These are phyloP conservation scores for Rousettus madagascariensis DNA, from an alignment of 2,797 vertebrate species.

Conservation along the genomic window DNA sequence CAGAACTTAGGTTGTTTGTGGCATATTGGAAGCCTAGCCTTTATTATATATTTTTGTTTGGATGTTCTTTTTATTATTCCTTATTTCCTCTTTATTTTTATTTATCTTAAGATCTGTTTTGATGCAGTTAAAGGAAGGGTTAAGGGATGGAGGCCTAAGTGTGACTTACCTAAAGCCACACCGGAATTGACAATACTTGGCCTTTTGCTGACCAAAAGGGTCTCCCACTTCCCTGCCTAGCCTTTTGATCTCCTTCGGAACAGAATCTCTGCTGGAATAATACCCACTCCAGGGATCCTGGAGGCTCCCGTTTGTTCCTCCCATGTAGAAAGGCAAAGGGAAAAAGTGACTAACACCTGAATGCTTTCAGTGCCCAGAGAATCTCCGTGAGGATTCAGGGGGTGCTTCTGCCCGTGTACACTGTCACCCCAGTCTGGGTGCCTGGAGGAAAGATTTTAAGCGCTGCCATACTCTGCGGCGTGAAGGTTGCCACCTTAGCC, in stretches of 20 bases:
- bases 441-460: neutral
- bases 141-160: neutral
- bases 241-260: neutral
- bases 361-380: neutral
- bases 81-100: neutral
- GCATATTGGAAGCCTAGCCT: neutral
- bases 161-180: neutral
- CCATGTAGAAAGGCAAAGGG: neutral
- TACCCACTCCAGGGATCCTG: neutral
- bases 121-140: neutral
- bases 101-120: too few relatives aligned
- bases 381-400: neutral
- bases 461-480: fast-evolving
- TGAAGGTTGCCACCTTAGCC: neutral
- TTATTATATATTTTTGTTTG: neutral
- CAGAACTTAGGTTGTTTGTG: neutral
- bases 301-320: neutral
- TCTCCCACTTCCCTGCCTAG: neutral
- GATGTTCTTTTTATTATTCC: neutral
- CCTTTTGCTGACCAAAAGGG: neutral
- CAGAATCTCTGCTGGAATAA: neutral
- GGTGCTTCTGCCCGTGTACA: neutral
- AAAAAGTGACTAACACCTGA: neutral
- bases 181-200: fast-evolving
- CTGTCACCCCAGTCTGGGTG: neutral